Percentiles rank a stretch among this genome's conserved stretches.
These are phyloP conservation scores for Castor canadensis DNA, from an alignment of 2,113 vertebrate species.

Conservation along the genomic window DNA sequence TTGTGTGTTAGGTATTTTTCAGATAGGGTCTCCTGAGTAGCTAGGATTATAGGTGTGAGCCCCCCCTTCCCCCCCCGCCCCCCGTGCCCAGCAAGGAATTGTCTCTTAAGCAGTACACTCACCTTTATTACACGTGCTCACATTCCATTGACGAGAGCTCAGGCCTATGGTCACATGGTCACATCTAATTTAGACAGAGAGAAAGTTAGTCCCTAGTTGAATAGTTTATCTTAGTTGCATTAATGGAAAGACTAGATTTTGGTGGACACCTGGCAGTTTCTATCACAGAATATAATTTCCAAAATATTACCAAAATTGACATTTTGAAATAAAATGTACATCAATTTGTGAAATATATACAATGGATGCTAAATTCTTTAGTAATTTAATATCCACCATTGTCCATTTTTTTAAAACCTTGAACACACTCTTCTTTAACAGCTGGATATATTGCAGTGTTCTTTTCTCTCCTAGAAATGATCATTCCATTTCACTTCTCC, in stretches of 20 bases:
- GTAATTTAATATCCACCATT: constrained; percentile 23
- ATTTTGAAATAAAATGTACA: constrained; percentile 35
- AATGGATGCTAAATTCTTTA: constrained; percentile 7
- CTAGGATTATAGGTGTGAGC: too few species aligned
- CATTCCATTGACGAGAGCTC: neutral
- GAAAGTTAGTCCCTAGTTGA: neutral
- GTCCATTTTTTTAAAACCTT: neutral
- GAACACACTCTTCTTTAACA: constrained; percentile 27
- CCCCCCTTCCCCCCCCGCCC: too few species aligned
- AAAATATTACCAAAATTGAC: constrained; percentile 25
- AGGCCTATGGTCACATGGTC: neutral
- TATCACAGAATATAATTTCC: neutral
- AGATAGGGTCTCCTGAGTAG: too few species aligned
- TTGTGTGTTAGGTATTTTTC: too few species aligned
- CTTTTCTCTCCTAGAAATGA: neutral
- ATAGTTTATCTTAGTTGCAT: neutral
- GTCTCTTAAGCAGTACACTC: neutral
- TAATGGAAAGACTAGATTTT: constrained; percentile 31
- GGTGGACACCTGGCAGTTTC: constrained; percentile 12
- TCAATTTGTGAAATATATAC: neutral
- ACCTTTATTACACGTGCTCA: neutral
- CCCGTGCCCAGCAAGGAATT: too few species aligned
- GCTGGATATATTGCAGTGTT: neutral
- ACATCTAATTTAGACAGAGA: neutral
- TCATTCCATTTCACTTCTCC: constrained; percentile 12